Evolutionary conservation across 1,140 invertebrate species (phyloP).

Genomic region (Chlorops oryzae): DNA sequence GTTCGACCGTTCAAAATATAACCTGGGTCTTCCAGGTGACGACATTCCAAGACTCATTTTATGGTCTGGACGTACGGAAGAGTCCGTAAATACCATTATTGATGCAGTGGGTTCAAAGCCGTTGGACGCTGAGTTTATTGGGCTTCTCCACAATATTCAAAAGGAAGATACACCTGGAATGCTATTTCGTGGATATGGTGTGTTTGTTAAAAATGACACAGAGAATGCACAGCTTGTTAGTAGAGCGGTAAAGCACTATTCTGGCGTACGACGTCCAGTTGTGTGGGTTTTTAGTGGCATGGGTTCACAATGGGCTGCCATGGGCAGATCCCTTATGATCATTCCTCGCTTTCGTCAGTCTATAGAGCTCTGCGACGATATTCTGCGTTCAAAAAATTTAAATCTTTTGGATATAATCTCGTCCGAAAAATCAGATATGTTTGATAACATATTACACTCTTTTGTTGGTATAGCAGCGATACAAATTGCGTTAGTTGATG

Average conservation of each 20-base stretch:
- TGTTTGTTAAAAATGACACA: conserved; percentile 51
- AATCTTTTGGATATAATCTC: conserved; percentile 76
- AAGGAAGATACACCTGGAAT: conserved; percentile 53
- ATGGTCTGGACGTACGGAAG: conserved; percentile 53
- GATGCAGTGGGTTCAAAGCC: conserved; percentile 56
- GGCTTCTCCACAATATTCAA: conserved; percentile 53
- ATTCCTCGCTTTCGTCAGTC: conserved; percentile 67
- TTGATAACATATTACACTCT: conserved; percentile 77
- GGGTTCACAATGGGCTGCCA: conserved; percentile 82
- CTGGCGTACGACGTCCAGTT: conserved; percentile 59
- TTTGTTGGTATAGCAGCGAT: conserved; percentile 90
- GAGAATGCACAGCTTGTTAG: conserved; percentile 45
- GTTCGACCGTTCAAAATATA: conserved; percentile 51
- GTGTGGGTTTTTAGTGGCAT: conserved; percentile 90
- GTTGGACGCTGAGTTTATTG: conserved; percentile 54
- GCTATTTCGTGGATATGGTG: conserved; percentile 54
- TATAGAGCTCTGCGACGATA: conserved; percentile 65
- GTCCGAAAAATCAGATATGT: conserved; percentile 63
- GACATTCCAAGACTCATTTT: conserved; percentile 54
- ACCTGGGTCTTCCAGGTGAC: conserved; percentile 51
- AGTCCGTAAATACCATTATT: conserved; percentile 64
- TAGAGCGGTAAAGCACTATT: conserved; percentile 54
- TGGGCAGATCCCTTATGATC: conserved; percentile 62
- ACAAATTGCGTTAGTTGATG: conserved; percentile 76
- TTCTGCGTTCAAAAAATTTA: conserved; percentile 66